Conservation (phyloP, 2,888 invertebrate species). For the Monoplex corrugatus region DNA sequence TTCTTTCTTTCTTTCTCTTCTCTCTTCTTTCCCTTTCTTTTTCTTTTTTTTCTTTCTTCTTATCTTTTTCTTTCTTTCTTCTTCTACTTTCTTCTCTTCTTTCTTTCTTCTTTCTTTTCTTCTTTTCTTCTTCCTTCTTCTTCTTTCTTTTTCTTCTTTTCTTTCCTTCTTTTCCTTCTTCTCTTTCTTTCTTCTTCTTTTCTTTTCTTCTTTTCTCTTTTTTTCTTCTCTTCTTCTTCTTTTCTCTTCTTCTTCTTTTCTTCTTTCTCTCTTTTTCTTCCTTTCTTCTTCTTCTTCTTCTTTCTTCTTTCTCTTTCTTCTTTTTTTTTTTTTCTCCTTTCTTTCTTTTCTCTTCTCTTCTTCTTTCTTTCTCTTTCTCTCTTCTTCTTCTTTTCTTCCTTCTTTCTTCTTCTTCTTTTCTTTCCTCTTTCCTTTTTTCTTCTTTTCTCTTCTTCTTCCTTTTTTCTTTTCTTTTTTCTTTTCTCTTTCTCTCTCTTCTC, state of each 20-base stretch:
- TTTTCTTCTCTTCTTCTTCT: not conserved
- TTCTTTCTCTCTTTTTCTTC: not conserved
- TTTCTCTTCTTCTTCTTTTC: too few species aligned
- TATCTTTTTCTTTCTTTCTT: too few species aligned
- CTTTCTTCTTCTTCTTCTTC: too few species aligned
- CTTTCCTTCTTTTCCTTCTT: too few species aligned
- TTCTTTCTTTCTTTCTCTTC: too few species aligned
- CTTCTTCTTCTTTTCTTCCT: not conserved
- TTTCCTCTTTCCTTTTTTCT: not conserved
- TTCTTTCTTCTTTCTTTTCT: too few species aligned
- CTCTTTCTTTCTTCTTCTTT: too few species aligned
- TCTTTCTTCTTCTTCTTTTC: not conserved
- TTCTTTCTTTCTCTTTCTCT: not conserved
- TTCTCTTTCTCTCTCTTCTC: too few species aligned
- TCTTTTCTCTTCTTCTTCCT: not conserved
- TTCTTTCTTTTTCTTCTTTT: too few species aligned
- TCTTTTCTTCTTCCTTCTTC: too few species aligned
- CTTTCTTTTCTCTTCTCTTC: not conserved
- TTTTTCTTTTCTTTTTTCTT: too few species aligned
- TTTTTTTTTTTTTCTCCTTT: not conserved
- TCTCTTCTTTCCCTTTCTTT: not conserved
- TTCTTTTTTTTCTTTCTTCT: not conserved
- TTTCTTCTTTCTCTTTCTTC: not conserved
- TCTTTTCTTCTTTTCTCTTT: not conserved
- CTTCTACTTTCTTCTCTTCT: too few species aligned